These are phyloP conservation scores for Dolomedes plantarius DNA, from an alignment of 2,888 invertebrate genomes.

Conservation along the genomic window DNA sequence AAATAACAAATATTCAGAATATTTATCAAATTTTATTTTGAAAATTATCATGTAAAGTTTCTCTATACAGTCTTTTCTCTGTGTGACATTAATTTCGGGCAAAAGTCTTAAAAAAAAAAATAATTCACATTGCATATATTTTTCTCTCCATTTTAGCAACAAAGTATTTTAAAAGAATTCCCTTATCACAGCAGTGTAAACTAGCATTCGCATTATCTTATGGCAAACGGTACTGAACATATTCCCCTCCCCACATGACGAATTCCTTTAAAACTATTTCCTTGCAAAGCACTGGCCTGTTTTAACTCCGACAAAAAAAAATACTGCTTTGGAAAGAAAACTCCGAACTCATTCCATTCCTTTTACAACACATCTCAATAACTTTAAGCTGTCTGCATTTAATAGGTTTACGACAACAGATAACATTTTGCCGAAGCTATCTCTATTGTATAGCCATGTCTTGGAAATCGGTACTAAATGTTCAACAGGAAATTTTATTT, in stretches of 20 bases:
- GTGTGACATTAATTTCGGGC: no score
- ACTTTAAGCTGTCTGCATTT: slow-evolving; percentile 43
- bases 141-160: no score
- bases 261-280: neutral
- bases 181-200: no score
- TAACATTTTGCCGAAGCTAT: neutral
- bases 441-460: neutral
- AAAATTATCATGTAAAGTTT: no score
- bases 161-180: no score
- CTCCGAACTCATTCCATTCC: neutral
- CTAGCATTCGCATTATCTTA: no score
- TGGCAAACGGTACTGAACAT: neutral
- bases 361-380: slow-evolving; percentile 33
- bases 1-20: no score
- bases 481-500: neutral
- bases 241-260: neutral
- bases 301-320: neutral
- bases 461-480: neutral
- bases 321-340: neutral
- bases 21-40: no score
- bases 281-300: neutral
- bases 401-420: neutral
- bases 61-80: no score
- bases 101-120: no score
- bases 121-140: no score